phyloP scores from a whole-genome alignment of 1,140 invertebrate genomes.

The Holotrichia oblita region DNA sequence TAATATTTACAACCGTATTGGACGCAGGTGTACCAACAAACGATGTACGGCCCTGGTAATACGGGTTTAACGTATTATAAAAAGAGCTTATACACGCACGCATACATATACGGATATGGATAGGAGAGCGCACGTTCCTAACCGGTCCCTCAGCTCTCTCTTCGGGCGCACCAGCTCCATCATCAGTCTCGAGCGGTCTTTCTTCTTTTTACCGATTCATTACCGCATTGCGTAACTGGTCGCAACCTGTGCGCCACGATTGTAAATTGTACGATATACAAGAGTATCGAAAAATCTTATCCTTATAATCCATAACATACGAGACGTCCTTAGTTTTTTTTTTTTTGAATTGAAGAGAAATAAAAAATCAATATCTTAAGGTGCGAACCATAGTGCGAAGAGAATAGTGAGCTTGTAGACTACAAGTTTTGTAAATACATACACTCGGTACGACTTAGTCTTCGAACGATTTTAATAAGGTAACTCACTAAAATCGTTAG shows the following conservation, averaged over 20 bases:
- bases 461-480: too few species aligned
- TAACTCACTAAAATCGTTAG: too few species aligned
- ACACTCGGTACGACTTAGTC: too few species aligned
- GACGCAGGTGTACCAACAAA: constrained; percentile 14
- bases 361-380: too few species aligned
- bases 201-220: constrained; percentile 35
- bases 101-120: not conserved
- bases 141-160: constrained; percentile 5
- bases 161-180: not conserved
- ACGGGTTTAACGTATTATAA: not conserved
- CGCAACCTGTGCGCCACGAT: not conserved
- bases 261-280: not conserved
- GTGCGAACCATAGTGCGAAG: too few species aligned
- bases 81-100: constrained; percentile 11
- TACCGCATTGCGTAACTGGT: constrained; percentile 18
- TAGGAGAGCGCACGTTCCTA: constrained; percentile 19
- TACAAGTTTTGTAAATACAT: too few species aligned
- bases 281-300: constrained; percentile 3
- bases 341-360: too few species aligned
- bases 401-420: too few species aligned
- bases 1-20: constrained; percentile 25
- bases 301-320: too few species aligned
- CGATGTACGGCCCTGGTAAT: constrained; percentile 6
- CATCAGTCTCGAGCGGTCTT: constrained; percentile 24
- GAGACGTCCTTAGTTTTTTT: too few species aligned